Conservation (phyloP, 1,140 invertebrate genomes). For the Drosophila lacteicornis region DNA sequence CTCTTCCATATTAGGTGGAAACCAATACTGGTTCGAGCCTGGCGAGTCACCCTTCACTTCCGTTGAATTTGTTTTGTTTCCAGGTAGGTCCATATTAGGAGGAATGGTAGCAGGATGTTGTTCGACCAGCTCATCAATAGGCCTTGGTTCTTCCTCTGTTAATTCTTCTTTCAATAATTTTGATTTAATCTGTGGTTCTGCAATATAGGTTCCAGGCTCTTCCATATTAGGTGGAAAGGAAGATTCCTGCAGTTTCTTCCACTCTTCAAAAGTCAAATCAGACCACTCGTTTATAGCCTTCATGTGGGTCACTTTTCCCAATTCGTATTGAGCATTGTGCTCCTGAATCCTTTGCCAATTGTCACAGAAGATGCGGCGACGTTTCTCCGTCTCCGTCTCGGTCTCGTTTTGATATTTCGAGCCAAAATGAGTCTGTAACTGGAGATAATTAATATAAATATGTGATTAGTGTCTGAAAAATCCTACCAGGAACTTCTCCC, state of each 20-base stretch:
- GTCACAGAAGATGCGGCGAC: conserved; percentile 39
- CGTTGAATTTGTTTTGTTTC: neutral
- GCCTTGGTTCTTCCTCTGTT: no score
- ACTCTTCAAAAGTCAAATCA: conserved; percentile 50
- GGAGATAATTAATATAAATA: neutral
- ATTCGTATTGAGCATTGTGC: conserved; percentile 42
- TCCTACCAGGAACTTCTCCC: conserved; percentile 4
- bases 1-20: no score
- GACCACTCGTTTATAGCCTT: conserved; percentile 49
- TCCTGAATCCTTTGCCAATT: conserved; percentile 32
- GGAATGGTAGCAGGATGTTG: neutral
- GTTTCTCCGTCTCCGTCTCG: conserved; percentile 1
- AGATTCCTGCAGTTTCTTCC: neutral
- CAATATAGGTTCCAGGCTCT: neutral
- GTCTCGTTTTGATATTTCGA: conserved; percentile 4
- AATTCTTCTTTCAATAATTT: no score
- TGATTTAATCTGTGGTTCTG: no score
- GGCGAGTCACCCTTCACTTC: no score
- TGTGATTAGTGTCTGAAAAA: no score
- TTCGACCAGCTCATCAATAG: no score
- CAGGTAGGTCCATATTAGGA: neutral
- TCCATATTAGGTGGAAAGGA: neutral
- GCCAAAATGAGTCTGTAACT: conserved; percentile 7
- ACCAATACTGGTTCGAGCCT: no score
- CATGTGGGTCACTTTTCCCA: conserved; percentile 14